These are phyloP conservation scores for Drosophila vallismaia DNA, from an alignment of 2,888 invertebrate genomes.

Conservation along the genomic window DNA sequence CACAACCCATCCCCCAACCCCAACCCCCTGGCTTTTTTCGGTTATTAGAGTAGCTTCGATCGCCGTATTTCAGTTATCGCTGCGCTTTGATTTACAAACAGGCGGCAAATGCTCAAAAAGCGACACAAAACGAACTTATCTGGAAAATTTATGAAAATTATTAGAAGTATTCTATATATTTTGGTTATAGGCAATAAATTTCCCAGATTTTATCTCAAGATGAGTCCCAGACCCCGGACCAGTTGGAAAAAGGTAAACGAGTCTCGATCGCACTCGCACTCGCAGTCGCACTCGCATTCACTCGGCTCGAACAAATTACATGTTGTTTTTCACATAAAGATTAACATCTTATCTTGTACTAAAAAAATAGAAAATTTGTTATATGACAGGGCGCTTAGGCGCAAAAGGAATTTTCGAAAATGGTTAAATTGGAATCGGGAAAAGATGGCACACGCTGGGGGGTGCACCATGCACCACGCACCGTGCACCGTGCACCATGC, in stretches of 20 bases:
- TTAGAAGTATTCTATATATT: slow-evolving; percentile 77
- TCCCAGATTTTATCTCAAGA: slow-evolving; percentile 78
- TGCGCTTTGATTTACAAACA: slow-evolving; percentile 67
- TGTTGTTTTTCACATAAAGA: slow-evolving; percentile 82
- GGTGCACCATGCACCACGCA: slow-evolving; percentile 57
- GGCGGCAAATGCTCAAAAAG: slow-evolving; percentile 64
- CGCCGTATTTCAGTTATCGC: slow-evolving; percentile 69
- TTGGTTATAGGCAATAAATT: slow-evolving; percentile 79
- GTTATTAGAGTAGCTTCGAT: slow-evolving; percentile 49
- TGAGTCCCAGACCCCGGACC: slow-evolving; percentile 49
- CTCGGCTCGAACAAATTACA: slow-evolving; percentile 73
- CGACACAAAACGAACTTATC: slow-evolving; percentile 53
- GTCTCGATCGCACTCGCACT: slow-evolving; percentile 28
- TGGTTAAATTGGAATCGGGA: slow-evolving; percentile 58
- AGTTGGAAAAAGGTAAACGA: slow-evolving; percentile 34
- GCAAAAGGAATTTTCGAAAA: slow-evolving; percentile 64
- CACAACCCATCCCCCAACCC: background rate
- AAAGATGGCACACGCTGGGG: slow-evolving; percentile 81
- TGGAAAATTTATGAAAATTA: slow-evolving; percentile 79
- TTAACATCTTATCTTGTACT: slow-evolving; percentile 81
- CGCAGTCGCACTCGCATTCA: slow-evolving; percentile 26
- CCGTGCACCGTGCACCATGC: slow-evolving; percentile 14
- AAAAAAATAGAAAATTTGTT: slow-evolving; percentile 67
- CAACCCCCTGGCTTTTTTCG: slow-evolving; percentile 4
- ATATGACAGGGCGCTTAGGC: slow-evolving; percentile 74